A percentile compares a stretch with the other conserved stretches of the same genome.
These are phyloP conservation scores for Myodes glareolus DNA, from an alignment of 2,113 vertebrate genomes.

Conservation along the genomic window DNA sequence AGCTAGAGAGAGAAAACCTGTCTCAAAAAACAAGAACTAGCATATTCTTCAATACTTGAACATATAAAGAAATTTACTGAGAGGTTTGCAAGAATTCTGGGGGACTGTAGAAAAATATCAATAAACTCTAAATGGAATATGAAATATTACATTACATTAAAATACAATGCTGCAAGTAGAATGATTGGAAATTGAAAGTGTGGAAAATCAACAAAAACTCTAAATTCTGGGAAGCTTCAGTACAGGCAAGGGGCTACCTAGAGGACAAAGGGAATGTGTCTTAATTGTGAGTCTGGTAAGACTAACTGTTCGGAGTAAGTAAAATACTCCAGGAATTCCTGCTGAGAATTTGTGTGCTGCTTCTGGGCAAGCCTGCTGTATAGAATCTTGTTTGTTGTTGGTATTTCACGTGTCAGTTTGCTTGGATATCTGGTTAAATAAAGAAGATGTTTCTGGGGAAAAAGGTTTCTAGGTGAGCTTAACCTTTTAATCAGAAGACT, in stretches of 20 bases:
- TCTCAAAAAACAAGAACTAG: neutral
- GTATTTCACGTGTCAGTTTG: neutral
- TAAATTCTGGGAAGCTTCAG: neutral
- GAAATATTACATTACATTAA: neutral
- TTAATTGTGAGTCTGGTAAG: neutral
- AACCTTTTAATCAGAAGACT: neutral
- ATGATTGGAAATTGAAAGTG: neutral
- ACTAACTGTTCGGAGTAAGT: neutral
- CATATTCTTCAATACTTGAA: conserved; percentile 5
- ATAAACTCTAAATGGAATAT: neutral
- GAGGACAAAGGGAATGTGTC: neutral
- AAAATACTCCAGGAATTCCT: neutral
- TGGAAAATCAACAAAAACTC: neutral
- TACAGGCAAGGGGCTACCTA: neutral
- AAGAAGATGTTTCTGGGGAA: neutral
- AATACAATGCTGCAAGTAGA: neutral
- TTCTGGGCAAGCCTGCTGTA: neutral
- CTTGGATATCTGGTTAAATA: neutral
- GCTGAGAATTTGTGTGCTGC: neutral
- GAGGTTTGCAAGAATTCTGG: neutral
- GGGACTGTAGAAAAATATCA: neutral
- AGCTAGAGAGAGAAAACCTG: too few relatives aligned
- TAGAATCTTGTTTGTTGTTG: neutral
- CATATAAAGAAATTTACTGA: neutral
- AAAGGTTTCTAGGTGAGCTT: neutral